Conservation (phyloP, 2,888 invertebrate genomes). For the Pristionchus arcanus region DNA sequence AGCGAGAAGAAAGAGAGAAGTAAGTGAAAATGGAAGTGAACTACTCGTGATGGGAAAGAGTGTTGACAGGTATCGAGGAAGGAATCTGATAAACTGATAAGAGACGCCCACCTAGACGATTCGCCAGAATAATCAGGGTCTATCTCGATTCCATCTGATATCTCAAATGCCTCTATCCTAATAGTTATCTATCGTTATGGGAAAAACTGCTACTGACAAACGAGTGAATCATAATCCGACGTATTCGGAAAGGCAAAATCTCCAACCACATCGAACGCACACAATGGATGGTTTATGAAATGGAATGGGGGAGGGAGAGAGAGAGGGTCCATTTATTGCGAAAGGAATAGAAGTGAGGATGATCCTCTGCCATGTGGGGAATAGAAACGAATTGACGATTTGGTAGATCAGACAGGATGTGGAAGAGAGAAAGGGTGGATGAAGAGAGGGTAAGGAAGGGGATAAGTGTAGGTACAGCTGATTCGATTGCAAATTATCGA, state of each 20-base stretch:
- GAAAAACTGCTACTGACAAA: not conserved
- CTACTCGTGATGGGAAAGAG: not conserved
- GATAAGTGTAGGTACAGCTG: not conserved
- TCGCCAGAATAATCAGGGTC: not conserved
- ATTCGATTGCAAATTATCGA: not conserved
- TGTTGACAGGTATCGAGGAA: conserved; percentile 10
- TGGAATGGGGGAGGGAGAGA: conserved; percentile 22
- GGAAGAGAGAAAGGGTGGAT: not conserved
- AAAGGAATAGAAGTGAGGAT: conserved; percentile 19
- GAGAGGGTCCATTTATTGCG: conserved; percentile 36
- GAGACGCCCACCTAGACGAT: not conserved
- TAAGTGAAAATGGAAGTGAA: not conserved
- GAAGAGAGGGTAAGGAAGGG: not conserved
- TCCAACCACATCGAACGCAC: conserved; percentile 5
- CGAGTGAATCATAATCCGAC: not conserved
- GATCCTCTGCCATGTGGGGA: conserved; percentile 5
- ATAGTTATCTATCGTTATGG: not conserved
- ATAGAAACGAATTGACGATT: not conserved
- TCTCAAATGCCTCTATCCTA: not conserved
- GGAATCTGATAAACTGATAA: conserved; percentile 46
- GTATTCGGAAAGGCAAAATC: not conserved
- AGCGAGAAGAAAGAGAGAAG: too few species aligned
- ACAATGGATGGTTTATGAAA: conserved; percentile 35
- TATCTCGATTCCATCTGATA: not conserved
- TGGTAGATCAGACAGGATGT: conserved; percentile 1